phyloP scores from a whole-genome alignment of 2,113 vertebrate species.

The Sakesphorus luctuosus region DNA sequence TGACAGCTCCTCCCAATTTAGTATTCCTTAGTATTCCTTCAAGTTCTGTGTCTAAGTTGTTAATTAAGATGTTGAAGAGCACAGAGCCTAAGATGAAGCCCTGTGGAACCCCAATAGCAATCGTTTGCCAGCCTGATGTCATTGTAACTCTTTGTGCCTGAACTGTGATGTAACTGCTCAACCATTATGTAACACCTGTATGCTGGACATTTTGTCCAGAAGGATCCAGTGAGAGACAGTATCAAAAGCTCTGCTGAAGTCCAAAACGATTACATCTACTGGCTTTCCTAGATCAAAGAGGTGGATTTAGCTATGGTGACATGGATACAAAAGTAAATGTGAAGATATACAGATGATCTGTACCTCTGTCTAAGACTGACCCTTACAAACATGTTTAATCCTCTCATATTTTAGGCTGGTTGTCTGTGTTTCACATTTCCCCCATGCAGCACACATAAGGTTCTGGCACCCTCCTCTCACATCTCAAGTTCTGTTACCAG shows the following conservation, averaged over 20 bases:
- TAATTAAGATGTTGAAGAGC: background rate
- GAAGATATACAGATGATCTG: background rate
- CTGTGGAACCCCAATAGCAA: background rate
- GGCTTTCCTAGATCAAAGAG: background rate
- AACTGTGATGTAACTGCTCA: background rate
- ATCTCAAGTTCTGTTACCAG: fast-evolving
- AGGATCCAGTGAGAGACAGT: background rate
- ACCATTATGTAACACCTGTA: background rate
- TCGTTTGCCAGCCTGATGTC: background rate
- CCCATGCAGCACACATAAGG: background rate
- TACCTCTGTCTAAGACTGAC: background rate
- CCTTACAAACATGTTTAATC: background rate
- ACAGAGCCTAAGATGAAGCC: background rate
- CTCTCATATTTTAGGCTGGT: background rate
- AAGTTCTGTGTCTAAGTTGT: background rate
- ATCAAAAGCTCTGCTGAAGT: background rate
- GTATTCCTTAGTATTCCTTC: background rate
- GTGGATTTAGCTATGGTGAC: background rate
- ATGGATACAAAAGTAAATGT: background rate
- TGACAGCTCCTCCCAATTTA: background rate
- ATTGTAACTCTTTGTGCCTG: background rate
- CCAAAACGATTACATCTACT: background rate
- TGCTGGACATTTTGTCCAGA: background rate
- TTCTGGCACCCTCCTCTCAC: background rate
- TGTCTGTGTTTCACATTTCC: background rate